Percentiles rank a stretch among this genome's conserved stretches.
phyloP scores from a whole-genome alignment of 2,113 vertebrate genomes.

The Zosterops pallidus region DNA sequence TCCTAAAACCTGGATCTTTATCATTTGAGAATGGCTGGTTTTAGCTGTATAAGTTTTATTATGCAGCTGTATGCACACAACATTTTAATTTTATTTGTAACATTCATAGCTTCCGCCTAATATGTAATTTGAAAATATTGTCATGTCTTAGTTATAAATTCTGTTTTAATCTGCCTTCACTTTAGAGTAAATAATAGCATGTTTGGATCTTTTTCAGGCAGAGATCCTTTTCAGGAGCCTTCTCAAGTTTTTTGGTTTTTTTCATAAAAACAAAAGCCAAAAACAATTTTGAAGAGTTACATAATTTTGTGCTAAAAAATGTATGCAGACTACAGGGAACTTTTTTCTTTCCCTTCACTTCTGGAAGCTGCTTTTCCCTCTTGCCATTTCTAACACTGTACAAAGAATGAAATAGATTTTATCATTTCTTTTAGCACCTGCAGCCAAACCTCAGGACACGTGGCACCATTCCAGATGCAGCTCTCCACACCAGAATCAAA shows the following conservation, averaged over 20 bases:
- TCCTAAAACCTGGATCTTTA: background rate
- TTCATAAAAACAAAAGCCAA: background rate
- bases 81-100: background rate
- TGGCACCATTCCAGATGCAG: background rate
- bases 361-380: background rate
- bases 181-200: background rate
- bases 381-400: background rate
- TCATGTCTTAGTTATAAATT: background rate
- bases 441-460: background rate
- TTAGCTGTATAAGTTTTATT: background rate
- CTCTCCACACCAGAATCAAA: background rate
- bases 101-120: background rate
- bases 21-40: background rate
- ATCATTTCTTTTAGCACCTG: background rate
- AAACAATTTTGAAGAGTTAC: background rate
- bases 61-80: background rate
- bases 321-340: background rate
- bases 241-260: background rate
- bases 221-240: background rate
- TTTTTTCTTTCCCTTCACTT: background rate
- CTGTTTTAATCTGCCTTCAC: background rate
- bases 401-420: background rate
- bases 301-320: background rate
- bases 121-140: background rate
- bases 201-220: background rate